A percentile compares a stretch with the other conserved stretches of the same genome.
Evolutionary conservation across 2,113 vertebrate genomes (phyloP).

Genomic region (Xyrauchen texanus): DNA sequence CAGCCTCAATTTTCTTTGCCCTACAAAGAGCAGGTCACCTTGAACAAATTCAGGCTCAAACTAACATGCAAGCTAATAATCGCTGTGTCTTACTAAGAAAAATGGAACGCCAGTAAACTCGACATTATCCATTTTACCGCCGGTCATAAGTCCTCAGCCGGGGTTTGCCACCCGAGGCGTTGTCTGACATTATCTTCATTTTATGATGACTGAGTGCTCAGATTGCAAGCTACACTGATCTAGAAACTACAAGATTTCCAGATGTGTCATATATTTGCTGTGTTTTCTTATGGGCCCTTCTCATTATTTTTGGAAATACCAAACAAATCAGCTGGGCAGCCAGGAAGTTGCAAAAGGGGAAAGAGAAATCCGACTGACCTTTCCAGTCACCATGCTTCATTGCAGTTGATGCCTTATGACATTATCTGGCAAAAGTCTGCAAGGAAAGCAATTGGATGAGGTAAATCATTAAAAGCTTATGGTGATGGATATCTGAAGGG

Average conservation of each 20-base stretch:
- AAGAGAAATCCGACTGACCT: neutral
- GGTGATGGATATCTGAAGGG: slow-evolving; percentile 35
- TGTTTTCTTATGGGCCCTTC: slow-evolving; percentile 15
- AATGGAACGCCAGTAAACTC: neutral
- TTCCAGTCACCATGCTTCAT: slow-evolving; percentile 4
- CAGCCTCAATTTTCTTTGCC: slow-evolving; percentile 35
- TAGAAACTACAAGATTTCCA: slow-evolving; percentile 30
- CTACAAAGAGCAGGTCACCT: slow-evolving; percentile 47
- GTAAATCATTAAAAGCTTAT: slow-evolving; percentile 32
- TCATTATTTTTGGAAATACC: slow-evolving; percentile 36
- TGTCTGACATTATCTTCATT: slow-evolving; percentile 23
- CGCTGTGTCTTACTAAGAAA: slow-evolving; percentile 12
- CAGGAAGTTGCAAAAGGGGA: neutral
- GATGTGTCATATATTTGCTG: slow-evolving; percentile 36
- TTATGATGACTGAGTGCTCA: slow-evolving; percentile 31
- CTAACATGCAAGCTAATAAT: slow-evolving; percentile 20
- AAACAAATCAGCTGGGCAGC: slow-evolving; percentile 32
- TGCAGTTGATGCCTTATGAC: slow-evolving; percentile 16
- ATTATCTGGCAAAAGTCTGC: slow-evolving; percentile 39
- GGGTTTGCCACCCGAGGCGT: neutral
- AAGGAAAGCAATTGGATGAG: slow-evolving; percentile 24
- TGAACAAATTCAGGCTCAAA: slow-evolving; percentile 31
- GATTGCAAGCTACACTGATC: slow-evolving; percentile 6
- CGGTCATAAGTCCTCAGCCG: slow-evolving; percentile 7
- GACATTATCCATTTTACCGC: slow-evolving; percentile 5